phyloP scores from a whole-genome alignment of 2,888 invertebrate species.

The Cloeon dipterum region DNA sequence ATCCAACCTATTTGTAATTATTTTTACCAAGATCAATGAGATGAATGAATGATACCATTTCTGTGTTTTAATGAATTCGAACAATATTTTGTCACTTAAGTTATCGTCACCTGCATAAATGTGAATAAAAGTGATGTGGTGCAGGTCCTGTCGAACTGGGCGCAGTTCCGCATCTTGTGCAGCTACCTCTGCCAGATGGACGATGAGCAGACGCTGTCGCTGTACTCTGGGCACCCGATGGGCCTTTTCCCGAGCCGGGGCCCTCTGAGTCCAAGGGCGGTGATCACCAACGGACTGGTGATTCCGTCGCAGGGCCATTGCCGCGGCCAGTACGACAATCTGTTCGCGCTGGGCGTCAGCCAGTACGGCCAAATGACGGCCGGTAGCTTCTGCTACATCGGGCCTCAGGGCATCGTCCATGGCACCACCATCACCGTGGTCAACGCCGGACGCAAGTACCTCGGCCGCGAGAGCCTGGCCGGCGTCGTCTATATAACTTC shows the following conservation, averaged over 20 bases:
- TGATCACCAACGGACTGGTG: conserved; percentile 38
- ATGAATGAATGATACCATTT: too few relatives aligned
- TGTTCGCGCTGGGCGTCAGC: conserved; percentile 32
- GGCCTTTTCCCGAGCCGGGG: conserved; percentile 27
- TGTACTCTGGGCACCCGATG: conserved; percentile 35
- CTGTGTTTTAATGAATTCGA: too few relatives aligned
- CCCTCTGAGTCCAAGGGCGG: conserved; percentile 25
- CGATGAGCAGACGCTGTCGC: conserved; percentile 27
- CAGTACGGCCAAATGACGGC: conserved; percentile 40
- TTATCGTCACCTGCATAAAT: too few relatives aligned
- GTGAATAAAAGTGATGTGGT: too few relatives aligned
- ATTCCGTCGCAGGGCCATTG: conserved; percentile 33
- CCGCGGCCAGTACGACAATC: conserved; percentile 25
- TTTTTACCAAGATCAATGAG: too few relatives aligned
- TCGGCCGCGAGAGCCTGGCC: conserved; percentile 19
- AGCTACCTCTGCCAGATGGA: conserved; percentile 27
- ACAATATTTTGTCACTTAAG: too few relatives aligned
- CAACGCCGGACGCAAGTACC: conserved; percentile 30
- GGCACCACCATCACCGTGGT: conserved; percentile 34
- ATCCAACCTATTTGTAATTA: too few relatives aligned
- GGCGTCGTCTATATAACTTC: conserved; percentile 31
- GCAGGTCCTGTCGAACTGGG: background rate
- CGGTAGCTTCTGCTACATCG: conserved; percentile 35
- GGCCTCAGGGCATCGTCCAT: conserved; percentile 38
- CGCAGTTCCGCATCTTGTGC: conserved; percentile 30